Percentiles rank a stretch among this genome's conserved stretches.
phyloP scores from a whole-genome alignment of 2,797 vertebrate genomes.

The Propithecus deckenii region DNA sequence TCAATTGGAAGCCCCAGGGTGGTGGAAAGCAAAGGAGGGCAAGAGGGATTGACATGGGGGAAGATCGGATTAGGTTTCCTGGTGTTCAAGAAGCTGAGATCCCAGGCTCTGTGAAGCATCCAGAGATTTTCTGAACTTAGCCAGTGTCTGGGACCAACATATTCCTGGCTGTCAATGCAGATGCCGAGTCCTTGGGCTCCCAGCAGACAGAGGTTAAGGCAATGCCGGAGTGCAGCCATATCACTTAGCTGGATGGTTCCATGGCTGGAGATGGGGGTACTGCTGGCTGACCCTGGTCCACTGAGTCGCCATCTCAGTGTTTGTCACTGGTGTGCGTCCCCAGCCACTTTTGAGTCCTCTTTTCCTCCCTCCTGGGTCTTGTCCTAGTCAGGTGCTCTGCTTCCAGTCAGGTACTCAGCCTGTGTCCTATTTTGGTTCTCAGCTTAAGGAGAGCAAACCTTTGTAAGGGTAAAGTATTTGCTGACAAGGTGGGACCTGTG shows the following conservation, averaged over 20 bases:
- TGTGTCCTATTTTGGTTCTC: constrained; percentile 69
- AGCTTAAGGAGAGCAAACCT: constrained; percentile 57
- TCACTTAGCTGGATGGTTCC: background rate
- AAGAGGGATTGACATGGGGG: background rate
- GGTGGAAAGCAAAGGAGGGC: background rate
- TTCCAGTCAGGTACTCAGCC: constrained; percentile 62
- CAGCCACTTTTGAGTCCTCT: constrained; percentile 43
- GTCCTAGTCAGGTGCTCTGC: constrained; percentile 71
- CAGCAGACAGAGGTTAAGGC: background rate
- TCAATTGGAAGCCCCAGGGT: background rate
- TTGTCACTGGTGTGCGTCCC: constrained; percentile 24
- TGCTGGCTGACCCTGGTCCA: background rate
- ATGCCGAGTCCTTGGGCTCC: background rate
- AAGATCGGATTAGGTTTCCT: background rate
- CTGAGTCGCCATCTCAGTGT: background rate
- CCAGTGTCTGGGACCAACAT: background rate
- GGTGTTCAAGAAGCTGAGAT: background rate
- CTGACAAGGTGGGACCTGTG: background rate
- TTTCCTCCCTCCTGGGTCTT: constrained; percentile 72
- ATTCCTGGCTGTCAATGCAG: background rate
- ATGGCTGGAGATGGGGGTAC: background rate
- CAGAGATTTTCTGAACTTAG: background rate
- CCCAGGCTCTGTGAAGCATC: background rate
- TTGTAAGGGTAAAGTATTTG: constrained; percentile 12
- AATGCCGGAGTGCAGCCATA: background rate